Evolutionary conservation across 2,888 invertebrate species (phyloP).

Genomic region (Campoplex capitator): DNA sequence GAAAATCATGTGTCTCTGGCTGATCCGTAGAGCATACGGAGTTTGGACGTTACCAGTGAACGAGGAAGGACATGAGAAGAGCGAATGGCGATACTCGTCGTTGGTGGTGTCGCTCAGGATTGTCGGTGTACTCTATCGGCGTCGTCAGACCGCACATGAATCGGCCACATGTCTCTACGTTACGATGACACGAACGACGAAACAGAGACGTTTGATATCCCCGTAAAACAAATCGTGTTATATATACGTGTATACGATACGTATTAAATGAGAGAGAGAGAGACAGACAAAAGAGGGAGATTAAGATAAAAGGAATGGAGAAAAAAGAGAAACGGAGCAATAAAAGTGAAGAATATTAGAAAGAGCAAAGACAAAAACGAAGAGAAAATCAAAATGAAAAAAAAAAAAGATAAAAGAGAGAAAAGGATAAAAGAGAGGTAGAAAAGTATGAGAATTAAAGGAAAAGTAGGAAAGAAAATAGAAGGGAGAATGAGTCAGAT

Average conservation of each 20-base stretch:
- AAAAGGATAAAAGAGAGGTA: neutral
- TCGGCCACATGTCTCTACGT: conserved; percentile 7
- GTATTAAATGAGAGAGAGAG: conserved; percentile 47
- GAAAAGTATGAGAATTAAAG: conserved; percentile 15
- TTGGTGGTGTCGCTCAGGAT: conserved; percentile 22
- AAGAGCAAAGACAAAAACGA: neutral
- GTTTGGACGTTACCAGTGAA: conserved; percentile 53
- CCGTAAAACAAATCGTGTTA: conserved; percentile 57
- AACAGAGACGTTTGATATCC: conserved; percentile 63
- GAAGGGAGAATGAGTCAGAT: neutral
- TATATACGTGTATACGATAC: neutral
- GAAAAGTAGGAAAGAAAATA: conserved; percentile 20
- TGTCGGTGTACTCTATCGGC: conserved; percentile 37
- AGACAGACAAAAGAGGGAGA: neutral
- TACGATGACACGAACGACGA: conserved; percentile 47
- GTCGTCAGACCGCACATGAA: conserved; percentile 21
- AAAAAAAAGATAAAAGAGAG: neutral
- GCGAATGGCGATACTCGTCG: conserved; percentile 20
- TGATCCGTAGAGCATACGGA: conserved; percentile 1
- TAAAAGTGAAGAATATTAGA: neutral
- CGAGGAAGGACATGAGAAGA: conserved; percentile 44
- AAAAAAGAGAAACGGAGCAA: neutral
- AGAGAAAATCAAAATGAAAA: conserved; percentile 41
- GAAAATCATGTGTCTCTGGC: conserved; percentile 2
- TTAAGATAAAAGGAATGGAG: neutral